Base-by-base conservation (phyloP, 2,797 vertebrate species). In the Sebastiscus albofasciatus region DNA sequence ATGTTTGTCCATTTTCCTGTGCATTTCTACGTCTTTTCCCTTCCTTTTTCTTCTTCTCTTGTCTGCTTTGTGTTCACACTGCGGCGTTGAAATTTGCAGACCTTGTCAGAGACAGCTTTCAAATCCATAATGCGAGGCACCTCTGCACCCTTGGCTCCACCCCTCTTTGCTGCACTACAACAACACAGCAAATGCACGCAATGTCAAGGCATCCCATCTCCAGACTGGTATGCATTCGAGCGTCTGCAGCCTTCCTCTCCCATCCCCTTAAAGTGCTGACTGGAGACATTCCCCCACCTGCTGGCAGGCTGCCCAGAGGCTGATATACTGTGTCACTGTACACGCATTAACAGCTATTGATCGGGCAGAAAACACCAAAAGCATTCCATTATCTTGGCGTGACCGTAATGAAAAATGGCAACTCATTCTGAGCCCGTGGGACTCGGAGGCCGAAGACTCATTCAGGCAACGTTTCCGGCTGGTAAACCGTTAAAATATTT, bases 271-370 rank as follows among this genome's bases (percentile, higher is more conserved):
- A 80, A 94, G 80, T 92, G 94, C 94, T 95, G 94, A 95, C 91
- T 87, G 71, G 58, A 86, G 69, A 85, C 31, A 58, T 85, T 87
- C 86, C 55, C 3, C 72, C 69, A 79, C 74, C 81, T 83, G 42
- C 87, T 90, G 91, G 91, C 89, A 14, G 81, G 52, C 79, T 66
- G 92, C 89, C 92, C 82, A 42, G 27, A 80, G 81, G 88, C 90
- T 92, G 91, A 90, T 91, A 88, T 89, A 92, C 75, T 83, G 84
- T 90, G 86, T 92, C 88, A 90, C 83, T 72, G 52, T 82, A 90
- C 78, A 89, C 87, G 81, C 87, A 93, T 93, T 92, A 94, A 92
- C 91, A 90, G 80, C 71, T 93, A 95, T 95, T 92, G 94, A 95
- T 93, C 59, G 16, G 65, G 62, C 65, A 56, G 64, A 86, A 88